Conservation (phyloP, 2,797 vertebrate species). For the Chrysolophus pictus region DNA sequence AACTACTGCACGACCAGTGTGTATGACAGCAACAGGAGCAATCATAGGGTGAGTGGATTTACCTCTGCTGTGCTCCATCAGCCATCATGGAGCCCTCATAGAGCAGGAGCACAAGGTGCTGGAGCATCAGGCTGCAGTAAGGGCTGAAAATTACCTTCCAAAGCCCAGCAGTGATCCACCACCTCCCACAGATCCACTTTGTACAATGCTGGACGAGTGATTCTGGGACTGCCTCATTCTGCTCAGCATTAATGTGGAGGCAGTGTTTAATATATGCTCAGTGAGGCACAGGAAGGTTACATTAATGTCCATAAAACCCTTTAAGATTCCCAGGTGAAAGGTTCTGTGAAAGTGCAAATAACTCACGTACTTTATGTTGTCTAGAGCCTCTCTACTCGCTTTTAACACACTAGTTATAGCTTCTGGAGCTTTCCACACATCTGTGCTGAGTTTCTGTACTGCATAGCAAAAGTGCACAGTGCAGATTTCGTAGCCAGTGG, state of each 20-base stretch:
- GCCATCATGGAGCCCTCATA: not conserved
- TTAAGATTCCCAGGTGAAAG: not conserved
- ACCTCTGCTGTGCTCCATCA: not conserved
- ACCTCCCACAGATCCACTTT: not conserved
- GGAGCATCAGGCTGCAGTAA: not conserved
- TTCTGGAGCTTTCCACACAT: not conserved
- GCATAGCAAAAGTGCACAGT: not conserved
- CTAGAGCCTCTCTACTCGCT: not conserved
- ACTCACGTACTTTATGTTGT: not conserved
- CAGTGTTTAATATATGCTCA: not conserved
- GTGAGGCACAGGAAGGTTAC: not conserved
- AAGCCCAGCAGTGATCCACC: not conserved
- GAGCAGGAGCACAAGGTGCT: not conserved
- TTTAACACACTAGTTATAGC: not conserved
- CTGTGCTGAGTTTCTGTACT: not conserved
- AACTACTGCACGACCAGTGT: too few species aligned
- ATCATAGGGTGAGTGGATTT: not conserved
- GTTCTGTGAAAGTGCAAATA: not conserved
- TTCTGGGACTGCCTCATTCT: not conserved
- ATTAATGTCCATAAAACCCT: not conserved
- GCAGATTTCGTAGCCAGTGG: not conserved
- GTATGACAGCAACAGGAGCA: not conserved
- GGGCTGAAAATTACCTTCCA: not conserved
- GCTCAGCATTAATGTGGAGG: not conserved
- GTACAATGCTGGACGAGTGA: not conserved